Evolutionary conservation across 2,888 invertebrate species (phyloP), one percentile per base, ranked within the genome.

Genomic region (Drosophila peninsularis): DNA sequence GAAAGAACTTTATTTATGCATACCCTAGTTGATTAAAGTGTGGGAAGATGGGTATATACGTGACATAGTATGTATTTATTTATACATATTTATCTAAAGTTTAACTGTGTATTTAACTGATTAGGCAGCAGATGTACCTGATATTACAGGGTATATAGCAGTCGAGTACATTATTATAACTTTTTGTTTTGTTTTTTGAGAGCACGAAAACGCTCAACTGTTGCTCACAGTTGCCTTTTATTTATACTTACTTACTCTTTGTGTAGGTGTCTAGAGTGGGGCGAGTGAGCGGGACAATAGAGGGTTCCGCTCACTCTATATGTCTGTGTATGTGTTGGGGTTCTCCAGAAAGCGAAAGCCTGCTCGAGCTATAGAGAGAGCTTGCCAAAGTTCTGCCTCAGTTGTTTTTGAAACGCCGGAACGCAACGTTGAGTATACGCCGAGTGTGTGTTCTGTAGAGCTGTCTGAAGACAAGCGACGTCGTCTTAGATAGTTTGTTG

Each of bases 311-410:
- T 52, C 37, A 52, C 36, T 37, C 45, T 42, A 3, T 7, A 6
- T 21, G 6, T 42, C 0, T 27, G 10, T 45, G 9, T 52, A 2
- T 49, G 1, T 21, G 17, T 34, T 27, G 44, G 21, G 53, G 65
- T 76, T 86, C 78, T 78, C 75, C 87, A 83, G 84, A 86, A 82
- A 82, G 60, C 78, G 81, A 83, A 80, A 70, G 77, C 81, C 78
- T 53, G 66, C 39, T 19, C 37, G 64, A 53, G 81, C 62, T 44
- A 21, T 44, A 37, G n/a, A 37, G 34, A 57, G 57, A 68, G 54
- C 53, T 32, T 19, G 39, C 4, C 62, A 34, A 41, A 30, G 47
- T 57, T 57, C 24, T 57, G 54, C 41, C 70, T 82, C 75, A 82
- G 87, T 82, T 83, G 75, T 66, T 62, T 71, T 55, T 83, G 70